Conservation (phyloP, 2,797 vertebrate species). For the Apodemus agrarius region DNA sequence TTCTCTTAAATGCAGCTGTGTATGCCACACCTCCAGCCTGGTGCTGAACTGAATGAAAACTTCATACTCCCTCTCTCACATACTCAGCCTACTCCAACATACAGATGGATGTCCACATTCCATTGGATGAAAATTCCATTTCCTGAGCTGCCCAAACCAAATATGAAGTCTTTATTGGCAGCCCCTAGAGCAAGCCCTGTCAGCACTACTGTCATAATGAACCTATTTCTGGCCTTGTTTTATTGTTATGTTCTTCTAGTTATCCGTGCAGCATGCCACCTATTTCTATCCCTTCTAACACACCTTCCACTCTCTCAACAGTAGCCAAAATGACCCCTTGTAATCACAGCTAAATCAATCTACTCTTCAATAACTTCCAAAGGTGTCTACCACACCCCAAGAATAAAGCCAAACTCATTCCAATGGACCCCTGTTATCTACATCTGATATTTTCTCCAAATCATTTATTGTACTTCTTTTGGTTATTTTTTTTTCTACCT, state of each 20-base stretch:
- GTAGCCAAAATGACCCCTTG: neutral
- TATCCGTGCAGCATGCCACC: neutral
- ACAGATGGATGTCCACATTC: neutral
- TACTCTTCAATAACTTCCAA: neutral
- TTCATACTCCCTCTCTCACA: neutral
- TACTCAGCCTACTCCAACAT: neutral
- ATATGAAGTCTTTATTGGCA: slow-evolving; percentile 48
- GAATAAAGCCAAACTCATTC: neutral
- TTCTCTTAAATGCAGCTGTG: neutral
- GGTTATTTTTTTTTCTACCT: neutral
- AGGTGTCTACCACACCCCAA: neutral
- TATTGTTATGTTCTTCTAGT: neutral
- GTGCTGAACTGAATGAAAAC: slow-evolving; percentile 15
- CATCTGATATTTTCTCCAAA: neutral
- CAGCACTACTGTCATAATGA: neutral
- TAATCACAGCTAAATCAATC: neutral
- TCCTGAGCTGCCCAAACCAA: slow-evolving; percentile 14
- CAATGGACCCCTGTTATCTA: neutral
- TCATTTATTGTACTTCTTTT: neutral
- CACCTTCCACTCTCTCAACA: neutral
- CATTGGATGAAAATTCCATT: neutral
- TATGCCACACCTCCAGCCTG: neutral
- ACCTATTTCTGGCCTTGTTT: neutral
- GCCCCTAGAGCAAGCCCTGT: neutral
- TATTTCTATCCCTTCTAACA: neutral